Evolutionary conservation across 2,888 invertebrate species (phyloP).

Genomic region (Chrysopilus asiliformis): DNA sequence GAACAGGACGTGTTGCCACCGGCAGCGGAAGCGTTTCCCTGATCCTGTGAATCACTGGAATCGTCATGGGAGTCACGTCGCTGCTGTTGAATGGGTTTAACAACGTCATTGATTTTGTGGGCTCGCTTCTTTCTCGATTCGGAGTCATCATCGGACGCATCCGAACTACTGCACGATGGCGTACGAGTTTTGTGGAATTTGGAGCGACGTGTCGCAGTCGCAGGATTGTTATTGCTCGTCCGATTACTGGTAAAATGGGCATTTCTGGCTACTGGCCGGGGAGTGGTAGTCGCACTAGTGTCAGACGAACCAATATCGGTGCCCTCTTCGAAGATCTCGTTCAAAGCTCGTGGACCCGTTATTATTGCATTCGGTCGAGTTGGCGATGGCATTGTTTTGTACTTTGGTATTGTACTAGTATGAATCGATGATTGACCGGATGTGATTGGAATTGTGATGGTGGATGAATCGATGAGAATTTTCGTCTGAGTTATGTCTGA

Average conservation of each 20-base stretch:
- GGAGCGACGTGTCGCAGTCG: conserved; percentile 41
- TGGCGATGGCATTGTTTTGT: conserved; percentile 47
- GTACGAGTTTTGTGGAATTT: conserved; percentile 60
- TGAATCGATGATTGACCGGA: conserved; percentile 22
- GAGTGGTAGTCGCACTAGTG: conserved; percentile 17
- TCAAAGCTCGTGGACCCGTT: conserved; percentile 35
- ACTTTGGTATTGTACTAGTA: conserved; percentile 35
- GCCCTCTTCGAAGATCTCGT: conserved; percentile 56
- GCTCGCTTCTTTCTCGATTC: conserved; percentile 70
- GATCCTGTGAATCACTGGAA: conserved; percentile 70
- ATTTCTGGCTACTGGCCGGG: conserved; percentile 23
- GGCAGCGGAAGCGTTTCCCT: conserved; percentile 34
- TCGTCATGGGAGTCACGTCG: conserved; percentile 73
- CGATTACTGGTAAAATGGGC: conserved; percentile 15
- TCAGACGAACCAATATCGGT: conserved; percentile 28
- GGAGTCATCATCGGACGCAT: conserved; percentile 80
- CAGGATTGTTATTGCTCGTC: conserved; percentile 3
- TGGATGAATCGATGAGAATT: conserved; percentile 39
- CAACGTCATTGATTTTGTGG: conserved; percentile 50
- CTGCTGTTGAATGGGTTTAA: conserved; percentile 46
- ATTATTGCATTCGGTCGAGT: conserved; percentile 28
- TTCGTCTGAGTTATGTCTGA: conserved; percentile 12
- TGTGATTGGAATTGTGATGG: conserved; percentile 41
- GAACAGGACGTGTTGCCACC: conserved; percentile 17
- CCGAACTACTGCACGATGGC: conserved; percentile 89